Base-by-base conservation (phyloP, 2,888 invertebrate species). In the Crossocerus cetratus region DNA sequence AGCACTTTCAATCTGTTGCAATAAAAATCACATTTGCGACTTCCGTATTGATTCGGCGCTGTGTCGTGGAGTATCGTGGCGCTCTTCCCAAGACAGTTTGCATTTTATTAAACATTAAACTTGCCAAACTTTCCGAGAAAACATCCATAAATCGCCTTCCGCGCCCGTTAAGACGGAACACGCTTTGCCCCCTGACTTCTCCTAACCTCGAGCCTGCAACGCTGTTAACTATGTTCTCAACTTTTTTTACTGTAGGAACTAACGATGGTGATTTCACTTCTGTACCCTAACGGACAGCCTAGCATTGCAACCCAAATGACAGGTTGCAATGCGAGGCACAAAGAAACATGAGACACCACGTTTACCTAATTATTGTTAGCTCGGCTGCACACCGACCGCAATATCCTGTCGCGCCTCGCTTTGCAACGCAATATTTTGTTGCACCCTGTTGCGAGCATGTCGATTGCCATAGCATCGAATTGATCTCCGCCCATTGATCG, bases 1-100 rank as follows among this genome's bases (percentile, higher is more conserved):
- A 69, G 64, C 65, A 65, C 55, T 73, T 74, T 68, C 73, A 68
- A 74, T 74, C 59, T 56, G 68, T 53, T 43, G 49, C 65, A 62
- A 74, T 74, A 74, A 68, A 72, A 73, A 49, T 65, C 32, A 43
- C 23, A 32, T 56, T 65, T 32, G 5, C 65, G 32, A 58, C 13
- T 57, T 55, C 32, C 32, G 32, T 32, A 32, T 32, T 32, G 32
- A 32, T 32, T 32, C 32, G 8, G 32, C 1, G 32, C 32, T 32
- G 11, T 32, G 2, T 20, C 20, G 16, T 1, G 11, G 20, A 20
- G 16, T 4, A 55, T 11, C 21, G 18, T 55, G 54, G 2, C 11
- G 11, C 54, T 18, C 21, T 20, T 55, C 18, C 2, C 18, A 18
- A 20, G 42, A 18, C 32, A 58, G n/a, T 58, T 49, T 65, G 73